These are phyloP conservation scores for Eulithis prunata DNA, from an alignment of 2,888 invertebrate genomes.

Conservation along the genomic window DNA sequence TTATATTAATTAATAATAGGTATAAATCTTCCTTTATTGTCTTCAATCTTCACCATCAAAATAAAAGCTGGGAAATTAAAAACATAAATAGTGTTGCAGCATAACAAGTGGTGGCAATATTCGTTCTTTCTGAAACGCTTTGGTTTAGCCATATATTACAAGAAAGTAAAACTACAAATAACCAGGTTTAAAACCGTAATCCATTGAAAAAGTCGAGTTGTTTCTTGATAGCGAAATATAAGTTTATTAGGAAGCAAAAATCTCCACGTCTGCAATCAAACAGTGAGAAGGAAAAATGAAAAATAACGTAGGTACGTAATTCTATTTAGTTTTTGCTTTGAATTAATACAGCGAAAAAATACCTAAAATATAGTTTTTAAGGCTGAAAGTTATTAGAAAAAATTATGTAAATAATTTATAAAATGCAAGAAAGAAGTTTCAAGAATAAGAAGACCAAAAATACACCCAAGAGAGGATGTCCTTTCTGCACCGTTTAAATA, in stretches of 20 bases:
- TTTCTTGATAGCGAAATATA: slow-evolving; percentile 48
- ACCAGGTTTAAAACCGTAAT: slow-evolving; percentile 73
- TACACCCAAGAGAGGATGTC: not conserved
- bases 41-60: slow-evolving; percentile 78
- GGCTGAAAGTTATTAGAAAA: no score
- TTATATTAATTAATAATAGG: slow-evolving; percentile 78
- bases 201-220: slow-evolving; percentile 55
- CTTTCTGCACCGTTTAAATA: slow-evolving; percentile 39
- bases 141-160: slow-evolving; percentile 72
- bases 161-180: slow-evolving; percentile 56
- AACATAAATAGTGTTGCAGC: slow-evolving; percentile 46
- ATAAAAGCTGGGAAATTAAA: slow-evolving; percentile 64
- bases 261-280: slow-evolving; percentile 38
- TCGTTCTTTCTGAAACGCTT: slow-evolving; percentile 65
- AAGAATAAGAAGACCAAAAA: no score
- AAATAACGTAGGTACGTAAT: no score
- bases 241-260: slow-evolving; percentile 45
- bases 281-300: not conserved
- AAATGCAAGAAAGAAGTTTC: no score
- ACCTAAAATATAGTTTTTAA: no score
- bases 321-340: not conserved
- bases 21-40: slow-evolving; percentile 84
- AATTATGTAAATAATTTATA: no score
- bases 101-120: slow-evolving; percentile 72
- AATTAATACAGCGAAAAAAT: not conserved